phyloP scores from a whole-genome alignment of 2,797 vertebrate genomes.

The Eurystomus glaucurus region DNA sequence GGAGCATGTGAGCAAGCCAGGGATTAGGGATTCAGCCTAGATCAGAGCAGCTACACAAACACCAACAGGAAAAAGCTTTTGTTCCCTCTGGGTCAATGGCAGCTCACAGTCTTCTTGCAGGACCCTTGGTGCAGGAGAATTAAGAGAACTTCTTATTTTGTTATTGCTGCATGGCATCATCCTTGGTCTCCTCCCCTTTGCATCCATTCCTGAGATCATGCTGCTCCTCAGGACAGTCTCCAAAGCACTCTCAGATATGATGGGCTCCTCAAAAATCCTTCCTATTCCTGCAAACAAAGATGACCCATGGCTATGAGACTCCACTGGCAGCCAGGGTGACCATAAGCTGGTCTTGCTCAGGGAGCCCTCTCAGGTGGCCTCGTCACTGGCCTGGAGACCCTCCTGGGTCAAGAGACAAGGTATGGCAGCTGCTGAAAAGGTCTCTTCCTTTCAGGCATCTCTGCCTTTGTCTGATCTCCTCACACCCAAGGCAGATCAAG shows the following conservation, averaged over 20 bases:
- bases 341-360: background rate
- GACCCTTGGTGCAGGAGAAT: background rate
- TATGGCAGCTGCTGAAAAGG: background rate
- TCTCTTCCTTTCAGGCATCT: background rate
- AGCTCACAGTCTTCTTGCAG: background rate
- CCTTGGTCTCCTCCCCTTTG: background rate
- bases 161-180: background rate
- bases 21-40: background rate
- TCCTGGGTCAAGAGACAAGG: background rate
- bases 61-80: background rate
- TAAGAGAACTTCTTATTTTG: background rate
- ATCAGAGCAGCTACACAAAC: background rate
- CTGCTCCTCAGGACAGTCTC: background rate
- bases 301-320: no score
- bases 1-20: accelerated
- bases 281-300: background rate
- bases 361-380: background rate
- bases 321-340: background rate
- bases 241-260: background rate
- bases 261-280: background rate
- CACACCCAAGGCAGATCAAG: background rate
- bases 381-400: background rate
- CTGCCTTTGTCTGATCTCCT: background rate
- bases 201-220: background rate
- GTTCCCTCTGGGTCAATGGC: background rate